A percentile compares a stretch with the other conserved stretches of the same genome.
phyloP scores from a whole-genome alignment of 2,888 invertebrate genomes.

The Bombylius major region DNA sequence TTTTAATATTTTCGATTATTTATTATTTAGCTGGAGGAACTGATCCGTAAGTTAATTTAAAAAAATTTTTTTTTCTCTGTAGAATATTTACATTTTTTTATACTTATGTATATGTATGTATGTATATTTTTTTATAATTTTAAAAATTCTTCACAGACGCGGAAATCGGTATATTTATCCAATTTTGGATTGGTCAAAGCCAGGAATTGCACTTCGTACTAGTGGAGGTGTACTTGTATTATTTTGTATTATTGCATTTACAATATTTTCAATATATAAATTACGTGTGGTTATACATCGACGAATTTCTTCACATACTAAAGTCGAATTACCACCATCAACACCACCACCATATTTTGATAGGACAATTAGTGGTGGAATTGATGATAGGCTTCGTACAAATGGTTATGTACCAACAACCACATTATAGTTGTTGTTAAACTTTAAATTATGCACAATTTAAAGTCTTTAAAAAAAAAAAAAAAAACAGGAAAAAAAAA shows the following conservation, averaged over 20 bases:
- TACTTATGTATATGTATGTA: too few relatives aligned
- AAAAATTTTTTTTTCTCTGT: background rate
- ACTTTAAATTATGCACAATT: too few relatives aligned
- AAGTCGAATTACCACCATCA: background rate
- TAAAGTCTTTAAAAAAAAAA: too few relatives aligned
- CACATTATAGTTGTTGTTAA: too few relatives aligned
- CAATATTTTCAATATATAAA: slow-evolving; percentile 26
- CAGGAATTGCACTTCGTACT: slow-evolving; percentile 36
- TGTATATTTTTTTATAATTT: slow-evolving; percentile 13
- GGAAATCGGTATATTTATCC: slow-evolving; percentile 58
- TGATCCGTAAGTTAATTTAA: slow-evolving; percentile 37
- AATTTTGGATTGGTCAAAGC: slow-evolving; percentile 61
- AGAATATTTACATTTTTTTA: slow-evolving; percentile 1
- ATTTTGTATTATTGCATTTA: slow-evolving; percentile 23
- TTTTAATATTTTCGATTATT: slow-evolving; percentile 44
- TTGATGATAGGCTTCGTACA: background rate
- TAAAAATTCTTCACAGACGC: slow-evolving; percentile 27
- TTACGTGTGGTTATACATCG: slow-evolving; percentile 26
- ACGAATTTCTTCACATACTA: slow-evolving; percentile 9
- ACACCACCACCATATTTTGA: background rate
- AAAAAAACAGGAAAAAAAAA: too few relatives aligned
- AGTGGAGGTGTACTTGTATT: slow-evolving; percentile 28
- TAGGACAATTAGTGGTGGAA: background rate
- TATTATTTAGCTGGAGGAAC: slow-evolving; percentile 50
- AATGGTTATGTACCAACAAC: background rate